Base-by-base conservation (phyloP, 2,888 invertebrate species). In the Abrostola triplasia region DNA sequence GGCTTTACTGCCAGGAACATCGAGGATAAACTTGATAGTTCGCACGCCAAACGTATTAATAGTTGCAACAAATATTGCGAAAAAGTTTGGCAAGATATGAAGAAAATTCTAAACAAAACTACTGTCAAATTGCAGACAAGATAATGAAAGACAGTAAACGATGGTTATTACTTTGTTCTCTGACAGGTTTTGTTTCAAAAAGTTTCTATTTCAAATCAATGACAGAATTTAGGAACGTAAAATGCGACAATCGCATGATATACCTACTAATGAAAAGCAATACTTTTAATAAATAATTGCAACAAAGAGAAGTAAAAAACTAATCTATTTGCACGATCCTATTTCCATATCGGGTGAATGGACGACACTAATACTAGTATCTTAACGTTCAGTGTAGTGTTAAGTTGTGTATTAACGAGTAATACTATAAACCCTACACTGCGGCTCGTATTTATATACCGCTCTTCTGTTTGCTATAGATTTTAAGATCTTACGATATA, bases 1-100 rank as follows among this genome's bases (percentile, higher is more conserved):
- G 88, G 86, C 88, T 86, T 86, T 85, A 84, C 86, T 86, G 89
- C 88, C 86, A 87, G 86, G 77, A 85, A 83, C 81, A 80, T 74
- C 73, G 79, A 78, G 79, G 83, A 83, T 85, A 88, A 88, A 87
- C 87, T 86, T 83, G 82, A 84, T 86, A 82, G 81, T 83, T 80
- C 73, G 76, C 72, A 83, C 73, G 84, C 83, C 84, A 86, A 85
- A 81, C 76, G 71, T 75, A 78, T 70, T 77, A 84, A 85, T 84
- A 82, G 77, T 76, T 73, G 80, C 77, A 73, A 73, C 71, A 61
- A 67, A 63, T 73, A 66, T 65, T 44, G 24, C 12, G 42, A 69
- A 64, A 69, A 57, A 64, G 10, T 69, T 64, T 54, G 24, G 8
- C 41, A 36, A 44, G 61, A 64, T 61, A 53, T 24, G 68, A 62